Evolutionary conservation across 2,797 vertebrate genomes (phyloP).

Genomic region (Ptychobarbus kaznakovi): DNA sequence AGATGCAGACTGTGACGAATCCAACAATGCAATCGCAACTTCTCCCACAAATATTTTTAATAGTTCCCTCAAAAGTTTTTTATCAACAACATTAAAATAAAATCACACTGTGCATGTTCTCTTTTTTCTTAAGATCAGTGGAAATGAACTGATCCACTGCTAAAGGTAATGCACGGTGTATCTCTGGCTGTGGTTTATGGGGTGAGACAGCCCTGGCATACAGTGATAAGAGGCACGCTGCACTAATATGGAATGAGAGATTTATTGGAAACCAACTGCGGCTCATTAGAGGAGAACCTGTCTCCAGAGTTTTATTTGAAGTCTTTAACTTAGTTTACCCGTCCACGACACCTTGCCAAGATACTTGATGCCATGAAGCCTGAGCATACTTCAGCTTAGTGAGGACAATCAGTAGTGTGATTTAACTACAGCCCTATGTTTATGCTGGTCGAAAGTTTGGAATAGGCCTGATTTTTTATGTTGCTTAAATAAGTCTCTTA

Average conservation of each 20-base stretch:
- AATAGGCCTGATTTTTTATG: neutral
- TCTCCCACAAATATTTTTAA: neutral
- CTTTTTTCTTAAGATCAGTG: slow-evolving; percentile 6
- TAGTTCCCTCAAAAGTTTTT: neutral
- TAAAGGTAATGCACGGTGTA: neutral
- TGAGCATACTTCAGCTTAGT: neutral
- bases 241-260: neutral
- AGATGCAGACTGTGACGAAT: slow-evolving; percentile 26
- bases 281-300: slow-evolving; percentile 13
- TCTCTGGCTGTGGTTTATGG: slow-evolving; percentile 9
- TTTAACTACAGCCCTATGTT: neutral
- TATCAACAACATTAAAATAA: neutral
- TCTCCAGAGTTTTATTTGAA: neutral
- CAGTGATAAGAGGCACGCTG: neutral
- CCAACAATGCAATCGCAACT: neutral
- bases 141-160: slow-evolving; percentile 17
- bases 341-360: neutral
- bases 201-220: slow-evolving; percentile 7
- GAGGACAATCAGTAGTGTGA: neutral
- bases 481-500: neutral
- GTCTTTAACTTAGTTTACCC: slow-evolving; percentile 4
- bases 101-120: neutral
- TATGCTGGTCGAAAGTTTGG: neutral
- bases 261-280: slow-evolving; percentile 14
- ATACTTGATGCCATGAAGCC: neutral